Evolutionary conservation across 2,797 vertebrate species (phyloP), one percentile per base, ranked within the genome.

Genomic region (Staurois parvus): DNA sequence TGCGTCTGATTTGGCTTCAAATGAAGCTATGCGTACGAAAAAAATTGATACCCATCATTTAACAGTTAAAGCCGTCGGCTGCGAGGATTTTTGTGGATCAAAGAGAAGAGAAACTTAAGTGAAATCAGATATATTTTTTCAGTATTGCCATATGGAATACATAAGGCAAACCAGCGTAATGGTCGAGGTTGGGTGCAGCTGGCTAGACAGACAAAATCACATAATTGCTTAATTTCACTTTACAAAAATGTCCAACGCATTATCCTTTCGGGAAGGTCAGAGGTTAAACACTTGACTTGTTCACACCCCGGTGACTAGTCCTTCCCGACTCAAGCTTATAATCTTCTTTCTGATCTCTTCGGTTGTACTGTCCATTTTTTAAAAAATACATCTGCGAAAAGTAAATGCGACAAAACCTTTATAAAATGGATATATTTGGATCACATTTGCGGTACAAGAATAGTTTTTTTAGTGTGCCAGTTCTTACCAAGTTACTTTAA

Each of bases 71-170:
- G 56, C n/a, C 74, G 45, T 48, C 30, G 15, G 45, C 48, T 74
- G 24, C 68, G 6, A 17, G 37, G 59, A 79, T 74, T 68, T 48
- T 21, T 62, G 28, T n/a, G 83, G 69, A 79, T 85, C 69, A 85
- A 79, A 85, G 76, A 34, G 28, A 74, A 74, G 12, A 67, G 69
- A 37, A 73, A 81, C 45, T 66, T 30, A 72, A 79, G 66, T 73
- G 76, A 68, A 85, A 85, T 80, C 62, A 74, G 77, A 80, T 80
- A 26, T 80, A 85, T 85, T 80, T 85, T 73, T 79, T 56, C 40
- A 48, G 83, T 56, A 32, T 77, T 69, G 40, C 59, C 84, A 85
- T 80, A 85, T 85, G 84, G 77, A 85, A 80, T 69, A 17, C 59
- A 79, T 85, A 85, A 79, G 77, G 59, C 67, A 64, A 80, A 80